Evolutionary conservation across 2,113 vertebrate genomes (phyloP).

Genomic region (Morone saxatilis): DNA sequence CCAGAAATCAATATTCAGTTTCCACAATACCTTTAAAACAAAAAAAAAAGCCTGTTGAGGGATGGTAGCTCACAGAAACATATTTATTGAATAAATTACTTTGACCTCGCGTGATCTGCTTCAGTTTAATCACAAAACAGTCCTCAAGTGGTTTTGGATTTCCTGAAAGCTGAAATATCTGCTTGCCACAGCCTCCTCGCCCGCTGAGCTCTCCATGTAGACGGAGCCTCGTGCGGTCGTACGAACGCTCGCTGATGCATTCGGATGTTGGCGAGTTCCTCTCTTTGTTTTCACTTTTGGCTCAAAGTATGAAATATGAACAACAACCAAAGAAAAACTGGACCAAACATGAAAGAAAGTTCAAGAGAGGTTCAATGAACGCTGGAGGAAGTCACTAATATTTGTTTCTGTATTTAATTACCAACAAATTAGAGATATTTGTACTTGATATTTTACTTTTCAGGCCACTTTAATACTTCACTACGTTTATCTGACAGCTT

Average conservation of each 20-base stretch:
- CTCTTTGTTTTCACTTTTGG: constrained; percentile 44
- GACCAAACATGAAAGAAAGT: neutral
- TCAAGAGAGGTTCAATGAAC: neutral
- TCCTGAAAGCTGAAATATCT: constrained; percentile 58
- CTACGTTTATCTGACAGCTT: too few relatives aligned
- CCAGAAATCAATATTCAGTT: constrained; percentile 28
- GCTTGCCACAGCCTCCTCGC: constrained; percentile 41
- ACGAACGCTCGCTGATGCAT: neutral
- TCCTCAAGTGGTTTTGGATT: constrained; percentile 62
- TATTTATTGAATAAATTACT: constrained; percentile 40
- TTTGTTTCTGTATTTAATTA: neutral
- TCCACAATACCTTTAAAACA: neutral
- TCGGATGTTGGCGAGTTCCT: constrained; percentile 22
- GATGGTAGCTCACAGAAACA: constrained; percentile 9
- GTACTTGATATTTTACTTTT: too few relatives aligned
- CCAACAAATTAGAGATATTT: too few relatives aligned
- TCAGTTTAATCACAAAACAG: constrained; percentile 33
- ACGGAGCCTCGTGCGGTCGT: constrained; percentile 29
- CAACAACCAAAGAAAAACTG: constrained; percentile 14
- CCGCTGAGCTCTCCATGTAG: constrained; percentile 33
- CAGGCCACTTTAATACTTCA: too few relatives aligned
- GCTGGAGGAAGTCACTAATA: too few relatives aligned
- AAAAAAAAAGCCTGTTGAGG: constrained; percentile 28
- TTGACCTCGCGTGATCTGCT: constrained; percentile 31
- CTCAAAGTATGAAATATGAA: constrained; percentile 15